Evolutionary conservation across 2,888 invertebrate species (phyloP).

Genomic region (Ashinkailepas kermadecensis): DNA sequence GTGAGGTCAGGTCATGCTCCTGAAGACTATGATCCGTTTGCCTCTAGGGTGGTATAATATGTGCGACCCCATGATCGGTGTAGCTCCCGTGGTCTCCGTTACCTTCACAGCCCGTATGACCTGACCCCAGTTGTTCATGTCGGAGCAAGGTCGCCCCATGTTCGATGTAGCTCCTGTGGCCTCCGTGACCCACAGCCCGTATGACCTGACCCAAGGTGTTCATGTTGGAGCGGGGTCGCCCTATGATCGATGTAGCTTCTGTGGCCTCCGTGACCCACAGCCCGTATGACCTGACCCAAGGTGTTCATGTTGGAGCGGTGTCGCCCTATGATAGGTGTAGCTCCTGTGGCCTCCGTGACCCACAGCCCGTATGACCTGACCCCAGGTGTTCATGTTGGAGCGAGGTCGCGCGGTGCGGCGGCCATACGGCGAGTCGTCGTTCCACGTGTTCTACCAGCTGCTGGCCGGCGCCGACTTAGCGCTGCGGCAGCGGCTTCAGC

Average conservation of each 20-base stretch:
- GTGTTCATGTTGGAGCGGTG: constrained; percentile 69
- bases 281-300: constrained; percentile 37
- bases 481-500: constrained; percentile 69
- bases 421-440: constrained; percentile 61
- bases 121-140: too few relatives aligned
- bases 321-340: constrained; percentile 49
- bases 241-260: constrained; percentile 43
- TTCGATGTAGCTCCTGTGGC: too few relatives aligned
- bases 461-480: constrained; percentile 63
- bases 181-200: too few relatives aligned
- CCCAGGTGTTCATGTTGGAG: constrained; percentile 65
- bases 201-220: constrained; percentile 47
- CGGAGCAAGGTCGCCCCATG: too few relatives aligned
- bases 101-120: too few relatives aligned
- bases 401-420: constrained; percentile 61
- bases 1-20: too few relatives aligned
- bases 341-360: too few relatives aligned
- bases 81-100: too few relatives aligned
- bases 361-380: not conserved
- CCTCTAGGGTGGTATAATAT: too few relatives aligned
- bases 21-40: too few relatives aligned
- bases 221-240: constrained; percentile 67
- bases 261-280: too few relatives aligned
- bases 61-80: too few relatives aligned
- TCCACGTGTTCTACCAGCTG: constrained; percentile 60